These are phyloP conservation scores for Drosophila infuscata DNA, from an alignment of 2,888 invertebrate species.

Conservation along the genomic window DNA sequence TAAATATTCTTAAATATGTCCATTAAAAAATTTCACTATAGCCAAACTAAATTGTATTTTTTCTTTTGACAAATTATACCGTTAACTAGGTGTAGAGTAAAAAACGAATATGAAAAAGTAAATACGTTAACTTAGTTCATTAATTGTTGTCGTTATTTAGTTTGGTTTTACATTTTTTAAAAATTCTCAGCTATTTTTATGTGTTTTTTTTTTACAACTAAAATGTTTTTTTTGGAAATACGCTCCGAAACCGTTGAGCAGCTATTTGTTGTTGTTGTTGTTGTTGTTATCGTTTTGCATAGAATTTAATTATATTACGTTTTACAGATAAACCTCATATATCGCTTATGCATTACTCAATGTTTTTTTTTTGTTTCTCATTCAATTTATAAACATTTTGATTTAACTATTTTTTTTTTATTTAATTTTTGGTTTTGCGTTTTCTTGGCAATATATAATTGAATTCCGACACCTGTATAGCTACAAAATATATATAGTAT, in stretches of 20 bases:
- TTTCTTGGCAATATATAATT: conserved; percentile 67
- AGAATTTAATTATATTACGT: conserved; percentile 48
- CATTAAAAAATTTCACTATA: conserved; percentile 55
- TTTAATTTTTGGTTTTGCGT: conserved; percentile 2
- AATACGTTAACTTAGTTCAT: conserved; percentile 52
- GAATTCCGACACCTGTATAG: conserved; percentile 68
- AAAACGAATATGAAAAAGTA: conserved; percentile 74
- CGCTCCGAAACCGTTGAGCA: conserved; percentile 85
- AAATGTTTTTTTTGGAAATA: conserved; percentile 78
- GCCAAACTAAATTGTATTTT: conserved; percentile 58
- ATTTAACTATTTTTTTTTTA: conserved; percentile 61
- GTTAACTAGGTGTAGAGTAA: conserved; percentile 72
- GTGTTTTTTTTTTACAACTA: conserved; percentile 55
- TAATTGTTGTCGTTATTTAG: conserved; percentile 39
- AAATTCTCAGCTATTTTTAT: conserved; percentile 61
- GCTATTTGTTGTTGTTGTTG: conserved; percentile 69
- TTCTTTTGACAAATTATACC: conserved; percentile 55
- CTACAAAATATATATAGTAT: conserved; percentile 61
- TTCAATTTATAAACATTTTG: conserved; percentile 72
- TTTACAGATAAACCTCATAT: conserved; percentile 35
- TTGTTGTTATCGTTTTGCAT: conserved; percentile 45
- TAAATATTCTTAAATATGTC: conserved; percentile 52
- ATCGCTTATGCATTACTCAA: conserved; percentile 35
- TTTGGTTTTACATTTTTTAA: conserved; percentile 29
- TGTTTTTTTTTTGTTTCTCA: conserved; percentile 16